phyloP scores from a whole-genome alignment of 2,888 invertebrate genomes.

The Odontomyia ornata region DNA sequence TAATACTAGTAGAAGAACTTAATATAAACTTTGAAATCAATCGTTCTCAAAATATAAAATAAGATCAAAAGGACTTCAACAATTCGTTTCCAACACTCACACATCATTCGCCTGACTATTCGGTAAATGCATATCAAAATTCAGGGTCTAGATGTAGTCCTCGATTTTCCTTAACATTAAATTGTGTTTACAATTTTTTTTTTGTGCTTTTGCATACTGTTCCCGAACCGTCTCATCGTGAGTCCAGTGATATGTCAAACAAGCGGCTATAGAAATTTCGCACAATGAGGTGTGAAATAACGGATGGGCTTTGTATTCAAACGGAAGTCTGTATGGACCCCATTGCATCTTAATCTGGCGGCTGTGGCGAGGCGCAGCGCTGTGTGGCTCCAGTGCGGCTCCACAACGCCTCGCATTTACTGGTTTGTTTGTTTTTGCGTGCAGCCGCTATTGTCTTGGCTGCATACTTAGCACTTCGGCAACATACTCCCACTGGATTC shows the following conservation, averaged over 20 bases:
- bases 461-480: neutral
- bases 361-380: slow-evolving; percentile 3
- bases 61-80: too few relatives aligned
- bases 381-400: neutral
- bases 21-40: too few relatives aligned
- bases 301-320: slow-evolving; percentile 50
- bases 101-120: too few relatives aligned
- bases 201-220: too few relatives aligned
- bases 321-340: slow-evolving; percentile 48
- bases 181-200: too few relatives aligned
- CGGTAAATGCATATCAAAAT: too few relatives aligned
- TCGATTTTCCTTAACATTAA: too few relatives aligned
- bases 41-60: too few relatives aligned
- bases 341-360: slow-evolving; percentile 39
- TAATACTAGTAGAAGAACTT: too few relatives aligned
- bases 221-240: neutral
- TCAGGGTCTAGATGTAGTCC: too few relatives aligned
- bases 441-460: neutral
- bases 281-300: slow-evolving; percentile 51
- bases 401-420: neutral
- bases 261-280: slow-evolving; percentile 47
- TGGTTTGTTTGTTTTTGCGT: slow-evolving; percentile 1
- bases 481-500: slow-evolving; percentile 4
- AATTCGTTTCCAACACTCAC: too few relatives aligned
- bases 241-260: slow-evolving; percentile 13